Base-by-base conservation (phyloP, 53 echinoderm and acorn worm genomes). In the Paracentrotus lividus region DNA sequence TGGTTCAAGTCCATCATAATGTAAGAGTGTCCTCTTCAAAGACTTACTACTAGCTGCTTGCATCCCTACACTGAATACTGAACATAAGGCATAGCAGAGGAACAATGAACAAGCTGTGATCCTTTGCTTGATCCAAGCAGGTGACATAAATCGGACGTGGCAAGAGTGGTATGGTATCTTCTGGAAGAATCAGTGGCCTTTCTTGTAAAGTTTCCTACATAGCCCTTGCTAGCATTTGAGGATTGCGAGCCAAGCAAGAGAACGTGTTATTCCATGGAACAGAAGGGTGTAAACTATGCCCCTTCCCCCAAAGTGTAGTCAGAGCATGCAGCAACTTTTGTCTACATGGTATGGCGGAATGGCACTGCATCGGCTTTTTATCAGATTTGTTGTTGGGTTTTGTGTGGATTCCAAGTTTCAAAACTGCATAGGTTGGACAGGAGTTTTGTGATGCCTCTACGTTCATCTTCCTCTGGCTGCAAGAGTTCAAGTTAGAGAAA, bases 41-140 rank as follows among this genome's bases (percentile, higher is more conserved):
- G 59, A 96, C 96, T n/a, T 27, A 99, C 95, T n/a, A 1, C 90
- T 86, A 24, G 96, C 95, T 52, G 96, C 99, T 78, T 96, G 96
- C 85, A 97, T 94, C 32, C 99, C 94, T 21, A 99, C 97, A 55
- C 96, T 96, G 31, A 99, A 81, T 99, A 99, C 93, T 99, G 99
- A 88, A 99, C n/a, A 99, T 29, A 95, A 51, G 15, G 97, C 97
- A 85, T 97, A 99, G 29, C 99, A 99, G 32, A 81, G 93, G 53
- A 90, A 64, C 2, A 96, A 86, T 96, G 96, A 31, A 96, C 92
- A 20, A 96, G 54, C 72, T 96, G 85, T 47, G 95, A 96, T 52
- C 97, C 97, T 36, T n/a, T 68, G 72, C 33, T n/a, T 93, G 90
- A n/a, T 93, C 78, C 21, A 86, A 42, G 88, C 84, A 91, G 24